Base-by-base conservation (phyloP, 1,140 invertebrate species). In the Trachymyrmex septentrionalis region DNA sequence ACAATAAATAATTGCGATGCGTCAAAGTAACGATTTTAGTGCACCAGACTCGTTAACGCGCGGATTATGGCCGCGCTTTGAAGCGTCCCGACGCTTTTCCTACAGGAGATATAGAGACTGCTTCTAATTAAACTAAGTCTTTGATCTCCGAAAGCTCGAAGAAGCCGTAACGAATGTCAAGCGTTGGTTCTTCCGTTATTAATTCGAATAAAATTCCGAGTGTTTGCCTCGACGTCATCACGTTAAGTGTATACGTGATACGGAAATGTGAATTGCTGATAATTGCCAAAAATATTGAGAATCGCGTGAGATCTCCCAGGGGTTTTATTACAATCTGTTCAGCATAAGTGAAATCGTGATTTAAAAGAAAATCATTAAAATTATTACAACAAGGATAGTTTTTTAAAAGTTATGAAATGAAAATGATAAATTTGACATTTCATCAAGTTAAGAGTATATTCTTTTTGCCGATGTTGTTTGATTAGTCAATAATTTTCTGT, bases 121-220 rank as follows among this genome's bases (percentile, higher is more conserved):
- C 67, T 82, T 82, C 80, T 73, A 82, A 82, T 82, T 82, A 82
- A 82, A 73, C 80, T 82, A 82, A 82, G 67, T 82, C 80, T 82
- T 82, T 82, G 67, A 82, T 82, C 67, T 34, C 34, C 53, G 27
- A 10, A 27, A 48, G 67, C 67, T 14, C 12, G 53, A 73, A 82
- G 53, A 59, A 72, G 53, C 66, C 34, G 34, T 59, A 72, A 67
- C 44, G 21, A 81, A 59, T 67, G 53, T 59, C 67, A 59, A 72
- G 19, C 80, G 53, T 82, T 12, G 44, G 16, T 59, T 73, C 7
- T 24, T 24, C 38, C 24, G 19, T 82, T 82, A 82, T 82, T 73
- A 82, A 73, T 82, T 82, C 21, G 27, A 1, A 59, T 59, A 72
- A 73, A 82, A 82, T 82, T 61, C 10, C 14, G 53, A 59, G 57